phyloP scores from a whole-genome alignment of 92 coral and sea anemone species.

The Phenganax marumi region DNA sequence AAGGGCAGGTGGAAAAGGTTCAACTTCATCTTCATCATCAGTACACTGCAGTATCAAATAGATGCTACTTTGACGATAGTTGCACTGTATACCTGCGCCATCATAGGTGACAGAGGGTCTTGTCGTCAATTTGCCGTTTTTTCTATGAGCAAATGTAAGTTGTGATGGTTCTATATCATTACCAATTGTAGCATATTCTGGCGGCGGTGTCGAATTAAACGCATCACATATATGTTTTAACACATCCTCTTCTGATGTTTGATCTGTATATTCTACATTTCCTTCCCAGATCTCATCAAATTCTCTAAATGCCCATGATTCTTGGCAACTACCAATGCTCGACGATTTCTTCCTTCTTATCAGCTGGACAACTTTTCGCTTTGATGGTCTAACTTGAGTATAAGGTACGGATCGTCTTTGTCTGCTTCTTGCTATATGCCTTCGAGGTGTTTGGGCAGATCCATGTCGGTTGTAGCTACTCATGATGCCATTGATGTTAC shows the following conservation, averaged over 20 bases:
- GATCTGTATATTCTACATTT: conserved; percentile 38
- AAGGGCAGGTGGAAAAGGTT: too few species aligned
- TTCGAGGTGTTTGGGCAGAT: background rate
- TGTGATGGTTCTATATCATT: conserved; percentile 26
- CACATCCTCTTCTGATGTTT: conserved; percentile 39
- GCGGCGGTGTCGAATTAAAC: conserved; percentile 28
- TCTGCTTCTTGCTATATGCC: background rate
- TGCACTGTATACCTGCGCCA: conserved; percentile 40
- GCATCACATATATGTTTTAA: conserved; percentile 34
- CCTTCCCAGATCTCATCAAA: conserved; percentile 47
- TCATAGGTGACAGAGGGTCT: conserved; percentile 37
- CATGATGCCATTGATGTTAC: conserved; percentile 24
- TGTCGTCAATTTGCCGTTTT: conserved; percentile 48
- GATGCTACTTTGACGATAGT: conserved; percentile 34
- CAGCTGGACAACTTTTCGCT: conserved; percentile 19
- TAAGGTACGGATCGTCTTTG: conserved; percentile 12
- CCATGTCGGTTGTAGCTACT: conserved; percentile 25
- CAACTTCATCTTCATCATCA: too few species aligned
- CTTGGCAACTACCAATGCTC: background rate
- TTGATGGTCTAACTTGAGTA: conserved; percentile 10
- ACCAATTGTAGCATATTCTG: background rate
- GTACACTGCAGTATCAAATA: conserved; percentile 23
- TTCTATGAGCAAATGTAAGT: conserved; percentile 34
- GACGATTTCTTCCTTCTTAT: background rate
- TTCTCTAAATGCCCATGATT: conserved; percentile 20